These are phyloP conservation scores for crab-eating macaque (Macaca fascicularis) DNA, from an alignment of 2,113 vertebrate species.

Conservation along the genomic window DNA sequence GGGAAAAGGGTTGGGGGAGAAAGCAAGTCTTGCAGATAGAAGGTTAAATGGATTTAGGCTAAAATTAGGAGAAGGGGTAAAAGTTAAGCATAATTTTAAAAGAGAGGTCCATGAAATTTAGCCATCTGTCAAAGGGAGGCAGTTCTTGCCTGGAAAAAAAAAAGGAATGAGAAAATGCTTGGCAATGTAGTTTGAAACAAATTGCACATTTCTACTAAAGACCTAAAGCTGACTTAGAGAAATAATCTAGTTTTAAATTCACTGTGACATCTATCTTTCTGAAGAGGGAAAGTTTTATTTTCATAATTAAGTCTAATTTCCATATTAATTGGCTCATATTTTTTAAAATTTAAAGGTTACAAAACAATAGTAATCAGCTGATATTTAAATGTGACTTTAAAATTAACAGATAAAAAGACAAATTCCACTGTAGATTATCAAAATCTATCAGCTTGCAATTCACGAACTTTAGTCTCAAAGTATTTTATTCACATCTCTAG, in stretches of 20 bases:
- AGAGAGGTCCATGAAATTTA: slow-evolving; percentile 60
- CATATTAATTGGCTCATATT: slow-evolving; percentile 37
- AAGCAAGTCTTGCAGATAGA: background rate
- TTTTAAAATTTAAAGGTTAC: slow-evolving; percentile 8
- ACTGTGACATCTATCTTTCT: slow-evolving; percentile 45
- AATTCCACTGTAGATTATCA: background rate
- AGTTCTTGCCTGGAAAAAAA: slow-evolving; percentile 68
- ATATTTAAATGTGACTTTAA: slow-evolving; percentile 13
- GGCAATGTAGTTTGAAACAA: slow-evolving; percentile 59
- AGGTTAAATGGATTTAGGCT: slow-evolving; percentile 11
- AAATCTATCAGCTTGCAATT: slow-evolving; percentile 37
- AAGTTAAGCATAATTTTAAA: slow-evolving; percentile 53
- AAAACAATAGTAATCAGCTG: slow-evolving; percentile 6
- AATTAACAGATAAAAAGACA: background rate
- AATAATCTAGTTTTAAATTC: slow-evolving; percentile 57
- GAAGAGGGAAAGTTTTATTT: slow-evolving; percentile 16
- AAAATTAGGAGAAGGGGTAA: slow-evolving; percentile 42
- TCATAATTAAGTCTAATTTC: slow-evolving; percentile 46
- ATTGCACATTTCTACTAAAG: slow-evolving; percentile 52
- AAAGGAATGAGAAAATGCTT: slow-evolving; percentile 66
- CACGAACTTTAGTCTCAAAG: slow-evolving; percentile 7
- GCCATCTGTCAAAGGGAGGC: slow-evolving; percentile 69
- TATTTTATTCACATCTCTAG: background rate
- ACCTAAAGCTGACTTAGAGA: background rate
- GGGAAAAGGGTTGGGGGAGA: background rate